These are phyloP conservation scores for Falco concolor DNA, from an alignment of 2,797 vertebrate species.

Conservation along the genomic window DNA sequence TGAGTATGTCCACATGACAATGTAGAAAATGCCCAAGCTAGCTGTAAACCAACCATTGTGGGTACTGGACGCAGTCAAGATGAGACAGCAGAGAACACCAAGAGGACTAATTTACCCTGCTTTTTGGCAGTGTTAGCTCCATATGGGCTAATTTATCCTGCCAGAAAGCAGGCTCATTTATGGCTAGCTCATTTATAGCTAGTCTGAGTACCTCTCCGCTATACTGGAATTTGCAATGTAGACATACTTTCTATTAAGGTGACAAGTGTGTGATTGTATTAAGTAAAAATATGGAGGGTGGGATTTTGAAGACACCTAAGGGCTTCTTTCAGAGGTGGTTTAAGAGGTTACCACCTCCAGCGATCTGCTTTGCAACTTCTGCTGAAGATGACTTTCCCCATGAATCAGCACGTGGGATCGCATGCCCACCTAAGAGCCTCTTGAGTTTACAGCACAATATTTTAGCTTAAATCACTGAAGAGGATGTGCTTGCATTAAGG, in stretches of 20 bases:
- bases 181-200: conserved; percentile 20
- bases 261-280: not conserved
- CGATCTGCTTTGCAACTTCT: not conserved
- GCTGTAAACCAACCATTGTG: not conserved
- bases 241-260: not conserved
- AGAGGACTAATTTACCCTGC: not conserved
- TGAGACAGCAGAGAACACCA: conserved; percentile 7
- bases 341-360: not conserved
- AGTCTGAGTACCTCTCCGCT: not conserved
- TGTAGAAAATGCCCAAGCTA: not conserved
- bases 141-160: conserved; percentile 12
- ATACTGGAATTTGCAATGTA: not conserved
- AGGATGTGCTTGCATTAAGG: not conserved
- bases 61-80: not conserved
- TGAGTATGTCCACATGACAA: not conserved
- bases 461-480: not conserved
- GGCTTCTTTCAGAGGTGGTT: not conserved
- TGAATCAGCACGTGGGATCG: not conserved
- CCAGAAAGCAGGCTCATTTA: not conserved
- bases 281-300: not conserved
- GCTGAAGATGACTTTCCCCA: not conserved
- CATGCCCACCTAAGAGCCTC: not conserved
- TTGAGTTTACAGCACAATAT: not conserved
- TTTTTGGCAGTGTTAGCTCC: conserved; percentile 28
- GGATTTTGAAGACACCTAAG: not conserved